Conservation (phyloP, 2,888 invertebrate genomes). For the Drosophila cyrtoloma region DNA sequence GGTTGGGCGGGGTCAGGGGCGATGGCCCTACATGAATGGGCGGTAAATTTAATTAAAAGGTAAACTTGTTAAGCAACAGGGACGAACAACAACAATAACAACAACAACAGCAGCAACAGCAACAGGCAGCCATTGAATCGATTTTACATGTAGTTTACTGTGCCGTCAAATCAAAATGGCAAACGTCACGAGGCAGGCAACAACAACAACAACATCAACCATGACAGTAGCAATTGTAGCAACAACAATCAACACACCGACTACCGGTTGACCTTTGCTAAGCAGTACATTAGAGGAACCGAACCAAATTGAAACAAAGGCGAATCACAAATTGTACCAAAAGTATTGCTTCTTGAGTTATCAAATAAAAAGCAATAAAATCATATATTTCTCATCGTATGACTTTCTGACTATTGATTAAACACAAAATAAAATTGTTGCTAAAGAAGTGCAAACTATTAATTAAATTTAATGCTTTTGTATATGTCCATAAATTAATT, state of each 20-base stretch:
- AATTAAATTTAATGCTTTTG: not conserved
- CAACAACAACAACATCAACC: constrained; percentile 41
- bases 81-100: constrained; percentile 26
- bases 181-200: constrained; percentile 63
- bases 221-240: constrained; percentile 30
- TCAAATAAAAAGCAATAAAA: too few relatives aligned
- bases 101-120: constrained; percentile 53
- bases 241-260: not conserved
- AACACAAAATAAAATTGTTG: not conserved
- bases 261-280: constrained; percentile 10
- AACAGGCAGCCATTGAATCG: constrained; percentile 72
- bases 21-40: constrained; percentile 50
- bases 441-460: not conserved
- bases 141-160: constrained; percentile 61
- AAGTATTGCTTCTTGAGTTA: not conserved
- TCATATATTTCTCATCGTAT: too few relatives aligned
- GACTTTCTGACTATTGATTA: not conserved
- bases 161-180: constrained; percentile 58
- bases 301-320: not conserved
- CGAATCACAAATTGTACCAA: not conserved
- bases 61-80: constrained; percentile 70
- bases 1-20: not conserved
- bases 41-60: constrained; percentile 76
- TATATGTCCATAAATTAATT: not conserved
- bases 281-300: not conserved